phyloP scores from a whole-genome alignment of 1,140 invertebrate species.

The Trachymyrmex cornetzi region DNA sequence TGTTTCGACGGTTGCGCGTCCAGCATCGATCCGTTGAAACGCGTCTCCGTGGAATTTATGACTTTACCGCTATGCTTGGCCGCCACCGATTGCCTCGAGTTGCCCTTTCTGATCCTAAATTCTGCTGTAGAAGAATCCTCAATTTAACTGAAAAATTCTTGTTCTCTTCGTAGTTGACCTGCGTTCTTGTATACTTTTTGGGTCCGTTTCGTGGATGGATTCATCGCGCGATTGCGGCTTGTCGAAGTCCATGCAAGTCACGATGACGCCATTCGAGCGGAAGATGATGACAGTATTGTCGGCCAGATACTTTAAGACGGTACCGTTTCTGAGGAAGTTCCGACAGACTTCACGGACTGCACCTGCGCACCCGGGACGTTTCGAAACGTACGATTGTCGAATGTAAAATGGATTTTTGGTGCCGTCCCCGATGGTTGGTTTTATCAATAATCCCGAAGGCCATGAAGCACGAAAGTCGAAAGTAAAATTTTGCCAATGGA shows the following conservation, averaged over 20 bases:
- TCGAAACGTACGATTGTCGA: slow-evolving; percentile 83
- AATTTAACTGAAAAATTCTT: slow-evolving; percentile 38
- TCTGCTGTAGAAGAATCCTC: slow-evolving; percentile 34
- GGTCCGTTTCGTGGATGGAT: background rate
- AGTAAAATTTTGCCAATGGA: slow-evolving; percentile 20
- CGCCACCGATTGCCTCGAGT: slow-evolving; percentile 5
- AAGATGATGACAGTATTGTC: slow-evolving; percentile 76
- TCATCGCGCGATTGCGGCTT: slow-evolving; percentile 13
- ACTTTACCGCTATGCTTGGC: background rate
- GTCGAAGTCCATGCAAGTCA: slow-evolving; percentile 68
- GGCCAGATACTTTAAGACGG: slow-evolving; percentile 77
- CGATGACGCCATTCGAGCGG: slow-evolving; percentile 79
- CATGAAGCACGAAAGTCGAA: slow-evolving; percentile 85
- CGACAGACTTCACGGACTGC: slow-evolving; percentile 74
- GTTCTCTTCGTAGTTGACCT: slow-evolving; percentile 19
- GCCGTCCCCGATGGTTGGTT: slow-evolving; percentile 83
- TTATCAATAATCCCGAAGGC: slow-evolving; percentile 86
- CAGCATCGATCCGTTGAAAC: slow-evolving; percentile 29
- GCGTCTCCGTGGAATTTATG: slow-evolving; percentile 13
- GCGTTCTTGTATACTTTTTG: slow-evolving; percentile 28
- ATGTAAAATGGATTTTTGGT: slow-evolving; percentile 85
- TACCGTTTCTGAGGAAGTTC: slow-evolving; percentile 81
- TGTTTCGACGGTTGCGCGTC: background rate
- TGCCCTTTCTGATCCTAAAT: background rate
- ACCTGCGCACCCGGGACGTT: slow-evolving; percentile 29